phyloP scores from a whole-genome alignment of 1,140 invertebrate genomes.

The Dolichoris vasculosae region DNA sequence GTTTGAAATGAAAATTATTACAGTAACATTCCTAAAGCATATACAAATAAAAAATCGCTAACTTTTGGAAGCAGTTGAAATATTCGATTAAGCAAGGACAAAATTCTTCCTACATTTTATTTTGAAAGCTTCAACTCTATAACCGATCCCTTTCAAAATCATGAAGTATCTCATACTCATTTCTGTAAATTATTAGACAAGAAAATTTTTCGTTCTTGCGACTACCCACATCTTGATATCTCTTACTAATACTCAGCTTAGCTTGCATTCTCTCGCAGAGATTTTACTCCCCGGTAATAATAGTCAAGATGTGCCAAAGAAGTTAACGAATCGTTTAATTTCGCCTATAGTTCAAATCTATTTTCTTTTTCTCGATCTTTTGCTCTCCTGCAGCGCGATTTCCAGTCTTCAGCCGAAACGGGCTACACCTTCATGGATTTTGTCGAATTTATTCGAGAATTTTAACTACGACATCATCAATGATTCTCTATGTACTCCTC shows the following conservation, averaged over 20 bases:
- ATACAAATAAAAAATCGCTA: no score
- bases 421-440: constrained; percentile 48
- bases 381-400: not conserved
- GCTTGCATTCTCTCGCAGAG: constrained; percentile 13
- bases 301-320: constrained; percentile 44
- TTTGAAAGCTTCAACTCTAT: no score
- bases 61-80: no score
- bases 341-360: constrained; percentile 32
- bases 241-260: no score
- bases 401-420: constrained; percentile 32
- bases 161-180: not conserved
- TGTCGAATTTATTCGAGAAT: constrained; percentile 43
- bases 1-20: no score
- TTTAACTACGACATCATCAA: not conserved
- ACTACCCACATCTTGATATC: constrained; percentile 11
- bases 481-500: not conserved
- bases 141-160: not conserved
- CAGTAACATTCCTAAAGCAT: no score
- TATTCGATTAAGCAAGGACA: no score
- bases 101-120: no score
- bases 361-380: not conserved
- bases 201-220: constrained; percentile 20
- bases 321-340: constrained; percentile 56
- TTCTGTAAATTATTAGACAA: not conserved
- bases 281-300: constrained; percentile 29